Base-by-base conservation (phyloP, 1,140 invertebrate genomes). In the Solen grandis region DNA sequence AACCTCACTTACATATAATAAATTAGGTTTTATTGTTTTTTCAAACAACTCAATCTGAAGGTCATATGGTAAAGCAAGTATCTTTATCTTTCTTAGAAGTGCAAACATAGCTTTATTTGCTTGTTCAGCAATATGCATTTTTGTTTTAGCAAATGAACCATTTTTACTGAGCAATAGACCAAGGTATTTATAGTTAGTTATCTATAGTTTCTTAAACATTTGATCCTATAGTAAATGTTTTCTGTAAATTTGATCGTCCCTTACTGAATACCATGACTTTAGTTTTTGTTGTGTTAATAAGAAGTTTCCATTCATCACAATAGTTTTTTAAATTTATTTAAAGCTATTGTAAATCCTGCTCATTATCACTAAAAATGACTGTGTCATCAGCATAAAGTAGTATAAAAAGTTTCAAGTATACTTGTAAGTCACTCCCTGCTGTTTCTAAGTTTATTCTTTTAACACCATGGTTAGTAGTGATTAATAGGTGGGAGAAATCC, bases 221-320 rank as follows among this genome's bases (percentile, higher is more conserved):
- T 3, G 25, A 25, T 38, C 50, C 31, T n/a, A 66, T 55, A 14
- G 5, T 33, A 69, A 75, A 76, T 25, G 54, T 19, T 13, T 16
- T 10, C 29, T 75, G 68, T 22, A 3, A 19, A 29, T 1, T 46
- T 33, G 16, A 1, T 55, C 41, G 31, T 1, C 78, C 33, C 36
- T 60, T 79, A 57, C 57, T 35, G 73, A 81, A 77, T 27, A 81
- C 54, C 19, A 77, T 38, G 14, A 81, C n/a, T 73, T 81, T 73
- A 31, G 77, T 76, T 77, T 81, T 81, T 46, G 25, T n/a, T 2
- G 29, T 25, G 60, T 84, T 84, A 10, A 84, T 57, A 16, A 25
- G 54, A 4, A 84, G 35, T 57, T 82, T 66, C 78, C 79, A 82
- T 2, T 29, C 25, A 36, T 81, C 25, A 59, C 77, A 83, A 62